Evolutionary conservation across 2,113 vertebrate genomes (phyloP), one percentile per base, ranked within the genome.

Genomic region (Mustela nigripes): DNA sequence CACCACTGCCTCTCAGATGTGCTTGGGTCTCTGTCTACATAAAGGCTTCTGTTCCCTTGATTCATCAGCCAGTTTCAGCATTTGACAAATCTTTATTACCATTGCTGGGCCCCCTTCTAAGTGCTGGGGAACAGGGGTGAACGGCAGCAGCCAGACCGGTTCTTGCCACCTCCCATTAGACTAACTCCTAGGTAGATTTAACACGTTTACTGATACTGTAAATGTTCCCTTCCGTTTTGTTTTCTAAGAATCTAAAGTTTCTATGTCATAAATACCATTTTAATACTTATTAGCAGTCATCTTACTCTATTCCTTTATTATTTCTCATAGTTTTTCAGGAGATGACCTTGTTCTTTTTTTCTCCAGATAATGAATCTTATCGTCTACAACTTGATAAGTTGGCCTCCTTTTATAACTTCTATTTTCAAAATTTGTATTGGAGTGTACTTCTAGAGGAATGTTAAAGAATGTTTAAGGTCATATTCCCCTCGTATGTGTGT

Each of bases 401-500:
- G 36, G 62, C 21, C 63, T 78, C 31, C 42, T 58, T 93, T 83
- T 82, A 50, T 39, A 93, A 74, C 21, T 33, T 84, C 26, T 45
- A 31, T 76, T 96, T 91, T 93, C 48, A 67, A 96, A 96, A 65
- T 62, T 80, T 94, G 16, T 50, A 24, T 36, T 87, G 50, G 39
- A 15, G 89, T 60, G 11, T 36, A 42, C 50, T 82, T 92, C 45
- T 60, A 78, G n/a, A 89, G 21, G 24, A 56, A 4, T 39, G 48
- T 85, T 62, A 86, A 76, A 85, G 83, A 80, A 73, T 39, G 89
- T 1, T 76, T 14, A 62, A 60, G 31, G 11, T 24, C 22, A 36
- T 69, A 18, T 53, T 53, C 50, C 50, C 50, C 50, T 53, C 16
- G 0, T 60, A 26, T 28, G 14, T 42, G 3, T 26, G 21, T 39